Conservation (phyloP, 2,888 invertebrate genomes). For the Platerodrilus igneus region DNA sequence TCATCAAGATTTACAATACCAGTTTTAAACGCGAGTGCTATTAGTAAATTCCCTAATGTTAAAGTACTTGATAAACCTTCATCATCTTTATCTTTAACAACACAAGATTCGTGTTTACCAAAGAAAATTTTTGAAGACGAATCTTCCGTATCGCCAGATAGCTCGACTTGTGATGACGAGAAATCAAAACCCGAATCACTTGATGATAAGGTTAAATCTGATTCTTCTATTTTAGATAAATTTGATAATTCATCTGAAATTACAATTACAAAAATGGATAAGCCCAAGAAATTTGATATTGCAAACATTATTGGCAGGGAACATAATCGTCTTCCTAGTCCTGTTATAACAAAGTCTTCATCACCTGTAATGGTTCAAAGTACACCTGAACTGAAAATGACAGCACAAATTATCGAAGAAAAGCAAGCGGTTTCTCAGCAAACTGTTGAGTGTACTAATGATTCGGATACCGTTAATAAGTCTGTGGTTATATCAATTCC, state of each 20-base stretch:
- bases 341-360: slow-evolving; percentile 33
- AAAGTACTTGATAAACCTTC: slow-evolving; percentile 49
- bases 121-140: slow-evolving; percentile 67
- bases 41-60: slow-evolving; percentile 44
- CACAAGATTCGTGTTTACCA: slow-evolving; percentile 57
- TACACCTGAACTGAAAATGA: slow-evolving; percentile 46
- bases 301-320: slow-evolving; percentile 17
- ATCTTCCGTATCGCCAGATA: slow-evolving; percentile 56
- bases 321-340: slow-evolving; percentile 37
- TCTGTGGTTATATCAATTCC: slow-evolving; percentile 64
- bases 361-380: slow-evolving; percentile 40
- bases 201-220: slow-evolving; percentile 37
- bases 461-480: slow-evolving; percentile 56
- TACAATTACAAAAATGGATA: slow-evolving; percentile 12
- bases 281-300: too few relatives aligned
- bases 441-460: slow-evolving; percentile 54
- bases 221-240: slow-evolving; percentile 22
- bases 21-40: slow-evolving; percentile 47
- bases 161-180: slow-evolving; percentile 47
- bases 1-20: slow-evolving; percentile 45
- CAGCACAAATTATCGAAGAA: slow-evolving; percentile 45
- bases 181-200: slow-evolving; percentile 38
- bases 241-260: slow-evolving; percentile 17
- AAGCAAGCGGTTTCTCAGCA: slow-evolving; percentile 51
- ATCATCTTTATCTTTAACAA: slow-evolving; percentile 51